Base-by-base conservation (phyloP, 2,888 invertebrate species). In the Tipula lateralis region DNA sequence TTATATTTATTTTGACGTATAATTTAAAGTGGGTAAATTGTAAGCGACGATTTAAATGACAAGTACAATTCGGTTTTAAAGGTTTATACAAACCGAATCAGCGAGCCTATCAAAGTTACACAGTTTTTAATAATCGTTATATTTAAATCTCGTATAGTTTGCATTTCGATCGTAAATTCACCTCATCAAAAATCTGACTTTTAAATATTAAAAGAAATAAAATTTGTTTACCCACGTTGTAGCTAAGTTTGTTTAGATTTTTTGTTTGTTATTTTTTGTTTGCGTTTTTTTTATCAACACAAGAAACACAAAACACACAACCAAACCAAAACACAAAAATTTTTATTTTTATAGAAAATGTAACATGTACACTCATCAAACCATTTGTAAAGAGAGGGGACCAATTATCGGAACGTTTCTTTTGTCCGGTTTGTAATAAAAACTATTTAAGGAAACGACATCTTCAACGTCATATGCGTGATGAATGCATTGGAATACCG, bases 401-500 rank as follows among this genome's bases (percentile, higher is more conserved):
- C 85, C 87, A 87, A 36, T 85, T 86, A 19, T 87, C 87, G 19
- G 90, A 90, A 85, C 91, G 91, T 85, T 92, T 91, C 87, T 89
- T 89, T 24, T 93, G 93, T 88, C 88, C 89, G 84, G 91, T 91
- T 83, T 93, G 93, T 87, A 91, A 91, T 86, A 92, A 92, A 88
- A 92, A 91, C 85, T 93, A 93, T 88, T 90, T 91, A 87, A 91
- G 93, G 82, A 93, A 93, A 87, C 92, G 93, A 81, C 93, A 93
- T 85, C 88, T 93, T 85, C 92, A 92, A 86, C 91, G 93, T 7
- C 93, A 93, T 86, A 89, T 91, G 87, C 91, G 91, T 83, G 91
- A 91, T 86, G 92, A 92, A 87, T 92, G 92, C 86, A 89, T 91
- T 85, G 91, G 90, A 85, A 91, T 91, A 85, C 90, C 90, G 86